Base-by-base conservation (phyloP, 2,888 invertebrate genomes). In the Diaphora mendica region DNA sequence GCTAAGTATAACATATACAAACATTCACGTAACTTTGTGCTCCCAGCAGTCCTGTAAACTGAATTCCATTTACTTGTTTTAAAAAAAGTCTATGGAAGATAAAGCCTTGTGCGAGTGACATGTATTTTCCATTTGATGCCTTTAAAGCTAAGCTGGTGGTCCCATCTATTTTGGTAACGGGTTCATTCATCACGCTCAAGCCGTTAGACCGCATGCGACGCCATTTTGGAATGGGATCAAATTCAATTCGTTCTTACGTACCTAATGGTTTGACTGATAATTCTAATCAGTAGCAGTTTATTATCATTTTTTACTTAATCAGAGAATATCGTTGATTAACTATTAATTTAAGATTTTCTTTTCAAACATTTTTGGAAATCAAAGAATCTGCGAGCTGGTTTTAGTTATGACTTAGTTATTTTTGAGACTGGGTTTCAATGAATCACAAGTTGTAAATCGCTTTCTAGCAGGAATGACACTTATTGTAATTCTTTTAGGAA, bases 71-170 rank as follows among this genome's bases (percentile, higher is more conserved):
- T 82, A 74, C 82, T 73, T 76, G 74, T 83, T 74, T 64, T 13
- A 71, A 74, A 78, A n/a, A 75, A 74, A 70, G 66, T 11, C 30
- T 65, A 30, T 59, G 39, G 30, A 55, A 69, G 51, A 76, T 64
- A 69, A 71, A 74, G 33, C 64, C 74, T 51, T 39, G 71, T 72
- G 79, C 64, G 68, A 59, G 74, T 72, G 80, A 82, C 84, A 83
- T 75, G 82, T 74, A 85, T 85, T 86, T 86, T 80, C 82, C 82
- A 86, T 85, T 86, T 77, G 70, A 74, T 67, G 73, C 75, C 75
- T 84, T 82, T 73, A 82, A 81, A 79, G 72, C 73, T 70, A 68
- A 64, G 70, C 71, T 68, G 68, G 74, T 77, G 71, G 73, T 35
- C 74, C 75, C 73, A 77, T 82, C 82, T 81, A 82, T 79, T 84